Evolutionary conservation across 2,888 invertebrate genomes (phyloP), one percentile per base, ranked within the genome.

Genomic region (Amblyjoppa fuscipennis): DNA sequence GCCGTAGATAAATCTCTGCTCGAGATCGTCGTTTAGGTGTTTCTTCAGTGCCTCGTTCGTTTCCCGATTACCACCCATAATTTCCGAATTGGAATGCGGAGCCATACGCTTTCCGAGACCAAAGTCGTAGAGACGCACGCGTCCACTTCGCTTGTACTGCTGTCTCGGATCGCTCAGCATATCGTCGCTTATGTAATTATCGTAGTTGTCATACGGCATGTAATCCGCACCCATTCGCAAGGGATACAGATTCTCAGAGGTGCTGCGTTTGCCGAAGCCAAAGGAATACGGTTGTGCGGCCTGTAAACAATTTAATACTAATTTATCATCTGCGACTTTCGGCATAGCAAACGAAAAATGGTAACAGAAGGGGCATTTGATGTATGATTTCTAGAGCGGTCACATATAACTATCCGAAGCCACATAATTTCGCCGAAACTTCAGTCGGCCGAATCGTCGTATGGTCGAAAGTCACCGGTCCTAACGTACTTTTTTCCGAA

Each of bases 251-350:
- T 94, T 84, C 5, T 70, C 56, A 7, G 61, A 49, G 13, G 91
- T 92, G 85, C 95, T 95, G 13, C 97, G 95, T 89, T 97, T 96
- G 0, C 97, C 97, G n/a, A 97, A 94, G 0, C 97, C 97, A 90
- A 97, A 97, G 38, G 96, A 96, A 94, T 96, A 97, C 0, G 96
- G 96, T 34, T 96, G 95, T 41, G 95, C 95, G 80, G 96, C 95
- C 93, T 97, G 90, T 4, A 87, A 88, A 85, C 76, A 59, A 51
- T 20, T 38, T 7, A 25, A 73, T 25, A 13, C 31, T 5, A 34
- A 59, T 73, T 25, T 5, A 41, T 53, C 1, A 20, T 38, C 53
- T 4, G n/a, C 16, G 6, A 20, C 2, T 66, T n/a, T 9, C 41
- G 16, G 78, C 11, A 20, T 80, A 53, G n/a, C 51, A 59, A 71